phyloP scores from a whole-genome alignment of 1,140 invertebrate species.

The Anastatus disparis region DNA sequence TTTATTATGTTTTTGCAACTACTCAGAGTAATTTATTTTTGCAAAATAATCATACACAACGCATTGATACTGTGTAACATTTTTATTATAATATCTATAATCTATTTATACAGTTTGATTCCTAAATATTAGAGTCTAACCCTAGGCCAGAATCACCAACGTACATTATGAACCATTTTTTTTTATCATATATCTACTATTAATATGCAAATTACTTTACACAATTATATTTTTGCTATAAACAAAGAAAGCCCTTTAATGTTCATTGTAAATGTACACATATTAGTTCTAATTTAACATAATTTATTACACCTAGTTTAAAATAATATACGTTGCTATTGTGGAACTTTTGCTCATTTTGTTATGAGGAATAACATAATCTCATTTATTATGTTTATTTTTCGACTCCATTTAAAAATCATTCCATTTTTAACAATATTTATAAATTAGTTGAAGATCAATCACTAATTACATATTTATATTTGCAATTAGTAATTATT shows the following conservation, averaged over 20 bases:
- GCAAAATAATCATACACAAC: constrained; percentile 33
- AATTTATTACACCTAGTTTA: constrained; percentile 16
- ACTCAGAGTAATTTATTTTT: constrained; percentile 29
- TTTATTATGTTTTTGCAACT: constrained; percentile 34
- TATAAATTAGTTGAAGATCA: constrained; percentile 16
- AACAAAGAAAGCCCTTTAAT: constrained; percentile 22
- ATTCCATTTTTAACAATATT: constrained; percentile 22
- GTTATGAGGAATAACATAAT: constrained; percentile 19
- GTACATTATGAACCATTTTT: constrained; percentile 27
- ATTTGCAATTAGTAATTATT: constrained; percentile 10
- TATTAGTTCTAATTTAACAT: background rate
- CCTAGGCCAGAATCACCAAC: constrained; percentile 27
- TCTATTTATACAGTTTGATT: constrained; percentile 36
- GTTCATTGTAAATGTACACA: constrained; percentile 20
- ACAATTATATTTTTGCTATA: constrained; percentile 15
- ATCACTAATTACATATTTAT: constrained; percentile 7
- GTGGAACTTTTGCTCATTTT: background rate
- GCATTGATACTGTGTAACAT: constrained; percentile 27
- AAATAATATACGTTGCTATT: constrained; percentile 17
- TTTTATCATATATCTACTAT: background rate
- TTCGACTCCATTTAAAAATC: constrained; percentile 9
- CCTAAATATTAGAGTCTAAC: constrained; percentile 23
- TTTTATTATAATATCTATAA: constrained; percentile 31
- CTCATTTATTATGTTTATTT: constrained; percentile 26
- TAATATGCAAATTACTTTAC: constrained; percentile 31